Base-by-base conservation (phyloP, 2,113 vertebrate species). In the Eudyptes chrysolophus region DNA sequence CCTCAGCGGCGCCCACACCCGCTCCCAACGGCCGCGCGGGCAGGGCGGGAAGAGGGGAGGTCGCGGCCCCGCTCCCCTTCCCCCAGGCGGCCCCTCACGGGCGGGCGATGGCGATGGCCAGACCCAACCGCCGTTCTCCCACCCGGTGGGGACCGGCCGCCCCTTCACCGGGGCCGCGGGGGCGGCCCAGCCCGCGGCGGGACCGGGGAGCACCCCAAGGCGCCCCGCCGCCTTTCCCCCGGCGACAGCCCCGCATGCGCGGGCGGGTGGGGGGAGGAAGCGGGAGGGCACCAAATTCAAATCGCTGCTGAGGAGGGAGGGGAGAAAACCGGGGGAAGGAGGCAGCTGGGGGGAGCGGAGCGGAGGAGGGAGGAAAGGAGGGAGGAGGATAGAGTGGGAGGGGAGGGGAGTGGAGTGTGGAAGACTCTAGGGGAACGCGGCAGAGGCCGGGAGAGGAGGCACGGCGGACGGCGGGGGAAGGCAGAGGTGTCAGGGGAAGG, bases 251-350 rank as follows among this genome's bases (percentile, higher is more conserved):
- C 42, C 78, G 82, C 81, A 96, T 93, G 85, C 83, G 96, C 91
- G 87, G 72, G 87, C 62, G 46, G 46, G 19, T 17, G 30, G n/a
- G 26, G 27, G 96, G 60, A 40, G 80, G 79, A 87, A 85, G 87
- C 88, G 87, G 90, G 94, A 93, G 84, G 79, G 74, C 75, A 89
- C 82, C 57, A 88, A 90, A 84, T 90, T 92, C 90, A 95, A 87
- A 94, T 76, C 24, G 83, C 42, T n/a, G 49, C 69, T 76, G 81
- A 66, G 61, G 51, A 96, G 92, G 87, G 92, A 93, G 92, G 80
- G 75, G 78, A 87, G 61, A 89, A 55, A 51, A 55, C 6, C 6
- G 13, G 52, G 72, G 66, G 87, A 83, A 92, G 88, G 81, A 92
- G 80, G 65, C 36, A 66, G 92, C 44, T 13, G 24, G 25, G 42